Evolutionary conservation across 2,113 vertebrate genomes (phyloP).

Genomic region (Ophthalmolycus amberensis): DNA sequence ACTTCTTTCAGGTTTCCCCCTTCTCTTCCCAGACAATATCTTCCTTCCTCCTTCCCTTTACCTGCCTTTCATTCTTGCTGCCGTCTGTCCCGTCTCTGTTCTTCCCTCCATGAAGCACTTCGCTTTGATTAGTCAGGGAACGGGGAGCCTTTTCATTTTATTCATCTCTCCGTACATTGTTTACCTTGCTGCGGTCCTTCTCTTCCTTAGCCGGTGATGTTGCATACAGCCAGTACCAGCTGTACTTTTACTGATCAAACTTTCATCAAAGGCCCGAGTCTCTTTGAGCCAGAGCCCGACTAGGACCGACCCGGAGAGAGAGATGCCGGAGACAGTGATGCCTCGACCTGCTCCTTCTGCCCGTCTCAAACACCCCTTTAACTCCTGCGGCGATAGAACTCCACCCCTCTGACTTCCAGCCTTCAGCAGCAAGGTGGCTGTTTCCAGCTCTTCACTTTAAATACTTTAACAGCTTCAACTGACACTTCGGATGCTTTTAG

Average conservation of each 20-base stretch:
- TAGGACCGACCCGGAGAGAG: slow-evolving; percentile 1
- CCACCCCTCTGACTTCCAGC: neutral
- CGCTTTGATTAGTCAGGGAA: slow-evolving; percentile 42
- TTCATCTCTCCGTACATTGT: slow-evolving; percentile 17
- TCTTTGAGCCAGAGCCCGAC: slow-evolving; percentile 44
- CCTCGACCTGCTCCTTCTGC: slow-evolving; percentile 18
- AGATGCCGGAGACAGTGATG: slow-evolving; percentile 3
- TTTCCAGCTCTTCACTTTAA: neutral
- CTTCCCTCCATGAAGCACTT: slow-evolving; percentile 45
- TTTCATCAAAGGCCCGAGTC: neutral
- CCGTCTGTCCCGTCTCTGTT: slow-evolving; percentile 31
- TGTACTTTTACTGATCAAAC: slow-evolving; percentile 47
- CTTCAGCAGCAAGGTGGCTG: neutral
- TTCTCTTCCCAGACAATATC: neutral
- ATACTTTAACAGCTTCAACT: neutral
- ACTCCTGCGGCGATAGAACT: neutral
- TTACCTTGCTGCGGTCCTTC: neutral
- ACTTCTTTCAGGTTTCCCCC: slow-evolving; percentile 12
- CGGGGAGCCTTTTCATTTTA: slow-evolving; percentile 17
- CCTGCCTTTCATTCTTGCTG: neutral
- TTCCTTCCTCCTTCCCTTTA: slow-evolving; percentile 27
- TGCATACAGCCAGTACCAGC: slow-evolving; percentile 31
- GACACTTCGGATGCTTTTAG: neutral
- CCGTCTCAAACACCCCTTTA: neutral
- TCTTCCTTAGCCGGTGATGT: slow-evolving; percentile 13